Evolutionary conservation across 2,797 vertebrate genomes (phyloP).

Genomic region (Aphelocoma californica): DNA sequence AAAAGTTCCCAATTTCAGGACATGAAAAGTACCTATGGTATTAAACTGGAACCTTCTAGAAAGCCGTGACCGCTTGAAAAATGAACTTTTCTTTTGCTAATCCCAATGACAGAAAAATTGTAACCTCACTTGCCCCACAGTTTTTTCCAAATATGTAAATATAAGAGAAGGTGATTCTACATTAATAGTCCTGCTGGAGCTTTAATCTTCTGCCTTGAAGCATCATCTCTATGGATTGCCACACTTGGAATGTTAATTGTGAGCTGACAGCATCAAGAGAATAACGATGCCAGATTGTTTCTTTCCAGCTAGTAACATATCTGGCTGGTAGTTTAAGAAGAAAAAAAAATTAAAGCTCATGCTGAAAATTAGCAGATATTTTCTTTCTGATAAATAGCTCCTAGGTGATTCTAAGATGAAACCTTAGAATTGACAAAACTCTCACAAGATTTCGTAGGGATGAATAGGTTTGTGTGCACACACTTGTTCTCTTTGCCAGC

Average conservation of each 20-base stretch:
- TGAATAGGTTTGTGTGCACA: not conserved
- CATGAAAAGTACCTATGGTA: not conserved
- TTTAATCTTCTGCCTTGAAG: not conserved
- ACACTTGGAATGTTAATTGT: not conserved
- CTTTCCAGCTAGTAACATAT: not conserved
- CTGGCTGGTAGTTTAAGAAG: not conserved
- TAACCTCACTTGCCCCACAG: not conserved
- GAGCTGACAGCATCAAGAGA: not conserved
- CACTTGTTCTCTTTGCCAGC: not conserved
- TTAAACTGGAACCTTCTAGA: slow-evolving; percentile 50
- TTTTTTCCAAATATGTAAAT: not conserved
- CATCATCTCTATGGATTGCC: not conserved
- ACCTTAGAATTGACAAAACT: not conserved
- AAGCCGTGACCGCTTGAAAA: not conserved
- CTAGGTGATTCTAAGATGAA: not conserved
- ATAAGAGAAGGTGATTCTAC: not conserved
- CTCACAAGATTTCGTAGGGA: not conserved
- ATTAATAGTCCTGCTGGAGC: not conserved
- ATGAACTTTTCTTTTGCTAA: not conserved
- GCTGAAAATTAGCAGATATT: not conserved
- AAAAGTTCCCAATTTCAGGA: not conserved
- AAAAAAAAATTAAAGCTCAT: not conserved
- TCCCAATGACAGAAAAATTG: not conserved
- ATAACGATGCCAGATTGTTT: not conserved
- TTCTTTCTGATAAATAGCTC: not conserved